phyloP scores from a whole-genome alignment of 2,797 vertebrate species.

The Argya squamiceps region DNA sequence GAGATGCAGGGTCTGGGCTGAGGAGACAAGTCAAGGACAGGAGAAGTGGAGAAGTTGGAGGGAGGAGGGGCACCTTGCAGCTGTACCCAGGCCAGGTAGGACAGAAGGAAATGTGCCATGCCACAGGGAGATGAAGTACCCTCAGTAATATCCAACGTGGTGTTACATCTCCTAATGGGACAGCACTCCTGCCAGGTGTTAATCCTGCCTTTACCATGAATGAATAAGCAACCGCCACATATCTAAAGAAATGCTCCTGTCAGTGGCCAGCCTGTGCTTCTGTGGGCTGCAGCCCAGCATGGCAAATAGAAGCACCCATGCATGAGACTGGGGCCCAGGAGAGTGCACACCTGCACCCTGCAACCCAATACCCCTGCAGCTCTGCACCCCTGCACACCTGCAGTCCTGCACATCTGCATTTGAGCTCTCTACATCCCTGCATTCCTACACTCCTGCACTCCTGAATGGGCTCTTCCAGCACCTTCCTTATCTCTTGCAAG shows the following conservation, averaged over 20 bases:
- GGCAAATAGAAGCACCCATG: neutral
- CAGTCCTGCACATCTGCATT: neutral
- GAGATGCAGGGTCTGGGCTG: neutral
- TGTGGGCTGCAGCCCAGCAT: neutral
- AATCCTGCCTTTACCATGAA: neutral
- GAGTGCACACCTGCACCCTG: fast-evolving
- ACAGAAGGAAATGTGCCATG: neutral
- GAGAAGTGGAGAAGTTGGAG: neutral
- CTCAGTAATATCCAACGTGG: fast-evolving
- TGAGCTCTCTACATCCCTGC: neutral
- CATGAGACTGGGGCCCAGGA: neutral
- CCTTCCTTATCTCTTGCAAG: neutral
- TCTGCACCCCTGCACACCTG: fast-evolving
- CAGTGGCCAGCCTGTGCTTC: neutral
- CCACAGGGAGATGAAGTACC: neutral
- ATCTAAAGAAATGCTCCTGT: neutral
- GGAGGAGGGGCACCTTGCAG: neutral
- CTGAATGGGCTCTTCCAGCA: fast-evolving
- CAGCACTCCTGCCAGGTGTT: neutral
- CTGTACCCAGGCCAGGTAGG: neutral
- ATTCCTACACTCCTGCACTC: too few relatives aligned
- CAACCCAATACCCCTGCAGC: fast-evolving
- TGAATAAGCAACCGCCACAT: neutral
- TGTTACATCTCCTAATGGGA: neutral
- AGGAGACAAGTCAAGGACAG: neutral